Evolutionary conservation across 1,140 invertebrate genomes (phyloP).

Genomic region (Scaptomyza pallida): DNA sequence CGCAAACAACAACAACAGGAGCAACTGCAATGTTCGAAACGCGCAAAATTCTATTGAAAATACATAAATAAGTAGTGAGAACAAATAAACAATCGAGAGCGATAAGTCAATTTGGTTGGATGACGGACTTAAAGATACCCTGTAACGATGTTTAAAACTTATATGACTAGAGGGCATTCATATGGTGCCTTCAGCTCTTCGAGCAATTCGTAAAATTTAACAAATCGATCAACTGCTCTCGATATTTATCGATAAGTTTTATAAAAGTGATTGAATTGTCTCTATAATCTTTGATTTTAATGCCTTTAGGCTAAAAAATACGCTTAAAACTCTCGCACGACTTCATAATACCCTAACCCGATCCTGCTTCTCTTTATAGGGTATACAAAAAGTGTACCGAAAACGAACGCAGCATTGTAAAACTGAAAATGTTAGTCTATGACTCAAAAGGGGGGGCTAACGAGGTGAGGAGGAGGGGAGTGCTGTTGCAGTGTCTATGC

Average conservation of each 20-base stretch:
- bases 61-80: conserved; percentile 49
- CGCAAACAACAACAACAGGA: conserved; percentile 11
- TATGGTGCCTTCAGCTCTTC: too few relatives aligned
- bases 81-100: conserved; percentile 34
- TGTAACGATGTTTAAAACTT: too few relatives aligned
- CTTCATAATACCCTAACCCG: too few relatives aligned
- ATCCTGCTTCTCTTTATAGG: neutral
- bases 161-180: too few relatives aligned
- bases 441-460: too few relatives aligned
- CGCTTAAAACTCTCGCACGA: too few relatives aligned
- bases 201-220: too few relatives aligned
- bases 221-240: neutral
- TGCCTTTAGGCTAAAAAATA: too few relatives aligned
- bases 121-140: neutral
- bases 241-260: neutral
- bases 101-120: neutral
- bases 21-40: conserved; percentile 62
- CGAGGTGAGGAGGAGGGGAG: neutral
- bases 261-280: too few relatives aligned
- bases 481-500: conserved; percentile 6
- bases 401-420: conserved; percentile 30
- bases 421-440: conserved; percentile 30
- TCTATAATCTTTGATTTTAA: too few relatives aligned
- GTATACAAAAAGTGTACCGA: conserved; percentile 8
- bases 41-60: conserved; percentile 65